Conservation (phyloP, 2,888 invertebrate genomes). For the Caenorhabditis sulstoni region DNA sequence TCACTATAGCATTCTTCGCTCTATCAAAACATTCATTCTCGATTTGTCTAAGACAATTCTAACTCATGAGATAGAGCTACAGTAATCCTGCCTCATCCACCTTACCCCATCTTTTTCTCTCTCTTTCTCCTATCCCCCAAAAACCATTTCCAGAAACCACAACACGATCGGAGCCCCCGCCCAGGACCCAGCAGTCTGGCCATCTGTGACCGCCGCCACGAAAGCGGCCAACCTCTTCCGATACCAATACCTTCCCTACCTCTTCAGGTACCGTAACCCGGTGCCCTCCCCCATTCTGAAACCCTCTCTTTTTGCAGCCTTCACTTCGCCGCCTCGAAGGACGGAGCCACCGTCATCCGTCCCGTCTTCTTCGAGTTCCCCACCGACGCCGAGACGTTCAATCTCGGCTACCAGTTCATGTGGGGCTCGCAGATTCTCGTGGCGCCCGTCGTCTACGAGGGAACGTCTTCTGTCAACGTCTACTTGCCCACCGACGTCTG, state of each 20-base stretch:
- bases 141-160: slow-evolving; percentile 78
- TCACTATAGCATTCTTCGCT: no score
- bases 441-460: slow-evolving; percentile 65
- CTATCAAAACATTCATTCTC: no score
- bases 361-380: slow-evolving; percentile 77
- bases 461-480: slow-evolving; percentile 70
- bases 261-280: slow-evolving; percentile 60
- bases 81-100: no score
- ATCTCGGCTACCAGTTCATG: slow-evolving; percentile 76
- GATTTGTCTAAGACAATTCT: no score
- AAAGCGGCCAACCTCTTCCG: slow-evolving; percentile 76
- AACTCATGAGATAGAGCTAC: no score
- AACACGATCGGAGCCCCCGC: slow-evolving; percentile 69
- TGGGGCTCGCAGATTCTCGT: slow-evolving; percentile 75
- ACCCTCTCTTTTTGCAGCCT: slow-evolving; percentile 57
- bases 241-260: slow-evolving; percentile 78
- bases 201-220: slow-evolving; percentile 75
- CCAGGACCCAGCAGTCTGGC: slow-evolving; percentile 79
- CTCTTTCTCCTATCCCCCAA: slow-evolving; percentile 83
- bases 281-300: not conserved
- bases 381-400: slow-evolving; percentile 65
- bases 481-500: slow-evolving; percentile 81
- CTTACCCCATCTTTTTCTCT: no score
- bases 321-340: slow-evolving; percentile 68
- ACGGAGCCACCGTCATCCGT: slow-evolving; percentile 74